Percentiles rank a stretch among this genome's conserved stretches.
phyloP scores from a whole-genome alignment of 2,797 vertebrate genomes.

The Dendrocincla tyrannina region DNA sequence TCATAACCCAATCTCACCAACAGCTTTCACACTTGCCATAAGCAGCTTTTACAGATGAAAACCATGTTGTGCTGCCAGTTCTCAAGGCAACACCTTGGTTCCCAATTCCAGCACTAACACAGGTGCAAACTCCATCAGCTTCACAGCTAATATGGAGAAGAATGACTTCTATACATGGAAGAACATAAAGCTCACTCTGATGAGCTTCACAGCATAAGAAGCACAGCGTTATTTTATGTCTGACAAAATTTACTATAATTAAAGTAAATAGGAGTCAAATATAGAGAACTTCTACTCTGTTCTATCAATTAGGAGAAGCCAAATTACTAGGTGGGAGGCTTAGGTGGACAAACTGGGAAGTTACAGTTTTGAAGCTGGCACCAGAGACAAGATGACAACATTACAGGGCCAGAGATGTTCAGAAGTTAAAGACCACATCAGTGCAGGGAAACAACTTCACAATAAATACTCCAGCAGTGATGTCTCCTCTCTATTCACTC shows the following conservation, averaged over 20 bases:
- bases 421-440: slow-evolving; percentile 5
- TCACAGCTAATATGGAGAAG: neutral
- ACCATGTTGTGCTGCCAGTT: neutral
- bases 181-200: neutral
- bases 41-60: neutral
- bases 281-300: slow-evolving; percentile 57
- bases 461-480: neutral
- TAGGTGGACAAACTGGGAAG: slow-evolving; percentile 59
- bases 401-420: slow-evolving; percentile 5
- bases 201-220: neutral
- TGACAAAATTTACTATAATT: slow-evolving; percentile 70
- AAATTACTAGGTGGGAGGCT: slow-evolving; percentile 70
- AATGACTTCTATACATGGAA: neutral
- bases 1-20: neutral
- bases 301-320: slow-evolving; percentile 67
- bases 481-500: neutral
- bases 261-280: slow-evolving; percentile 63
- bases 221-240: slow-evolving; percentile 22
- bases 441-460: neutral
- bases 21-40: neutral
- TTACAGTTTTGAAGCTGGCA: slow-evolving; percentile 57
- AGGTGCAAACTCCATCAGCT: neutral
- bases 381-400: slow-evolving; percentile 25
- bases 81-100: neutral
- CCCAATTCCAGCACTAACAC: neutral